Percentiles rank a stretch among this genome's conserved stretches.
Conservation (phyloP, 2,113 vertebrate species). For the Prunella himalayana region DNA sequence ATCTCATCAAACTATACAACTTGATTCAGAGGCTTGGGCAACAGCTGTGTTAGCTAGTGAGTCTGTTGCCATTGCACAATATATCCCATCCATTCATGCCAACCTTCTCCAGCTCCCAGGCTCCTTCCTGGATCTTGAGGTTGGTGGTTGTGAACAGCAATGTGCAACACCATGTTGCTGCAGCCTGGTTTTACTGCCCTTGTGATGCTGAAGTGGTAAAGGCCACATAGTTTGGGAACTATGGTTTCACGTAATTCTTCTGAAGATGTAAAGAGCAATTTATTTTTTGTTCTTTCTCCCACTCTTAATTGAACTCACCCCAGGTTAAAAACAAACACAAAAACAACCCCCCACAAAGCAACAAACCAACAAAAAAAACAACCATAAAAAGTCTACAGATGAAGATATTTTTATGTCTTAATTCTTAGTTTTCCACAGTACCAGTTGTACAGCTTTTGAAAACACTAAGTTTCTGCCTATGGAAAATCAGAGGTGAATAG, state of each 20-base stretch:
- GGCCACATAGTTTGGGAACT: not conserved
- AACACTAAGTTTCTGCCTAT: not conserved
- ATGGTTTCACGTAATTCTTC: not conserved
- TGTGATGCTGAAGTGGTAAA: not conserved
- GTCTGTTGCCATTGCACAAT: fast-evolving
- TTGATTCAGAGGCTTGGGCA: not conserved
- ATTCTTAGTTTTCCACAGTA: not conserved
- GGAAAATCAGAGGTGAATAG: not conserved
- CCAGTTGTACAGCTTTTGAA: not conserved
- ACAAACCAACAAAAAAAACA: not conserved
- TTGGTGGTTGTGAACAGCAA: not conserved
- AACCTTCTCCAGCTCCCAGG: not conserved
- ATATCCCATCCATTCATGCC: not conserved
- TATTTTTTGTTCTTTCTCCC: not conserved
- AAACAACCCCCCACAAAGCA: not conserved
- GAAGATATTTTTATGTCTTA: not conserved
- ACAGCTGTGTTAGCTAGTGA: not conserved
- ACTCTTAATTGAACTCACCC: not conserved
- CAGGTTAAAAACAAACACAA: not conserved
- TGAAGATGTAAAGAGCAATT: fast-evolving
- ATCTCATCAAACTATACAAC: not conserved
- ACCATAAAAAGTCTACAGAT: not conserved
- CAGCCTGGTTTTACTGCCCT: not conserved
- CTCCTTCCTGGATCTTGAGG: not conserved
- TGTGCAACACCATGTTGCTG: not conserved